Base-by-base conservation (phyloP, 2,888 invertebrate species). In the Balanococcus diminutus region DNA sequence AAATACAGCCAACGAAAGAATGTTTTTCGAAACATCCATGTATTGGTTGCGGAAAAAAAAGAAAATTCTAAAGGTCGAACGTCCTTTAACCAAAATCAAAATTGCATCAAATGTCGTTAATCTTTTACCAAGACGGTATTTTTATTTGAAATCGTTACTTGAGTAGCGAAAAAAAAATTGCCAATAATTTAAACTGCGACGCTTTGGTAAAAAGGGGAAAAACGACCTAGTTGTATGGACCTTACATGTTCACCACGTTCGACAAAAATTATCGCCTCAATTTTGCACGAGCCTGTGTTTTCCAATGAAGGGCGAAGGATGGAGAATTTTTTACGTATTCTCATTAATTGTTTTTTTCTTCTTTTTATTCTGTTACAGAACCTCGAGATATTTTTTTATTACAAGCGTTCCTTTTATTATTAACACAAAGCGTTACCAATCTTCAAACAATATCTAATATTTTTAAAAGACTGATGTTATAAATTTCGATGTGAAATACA, bases 391-490 rank as follows among this genome's bases (percentile, higher is more conserved):
- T 84, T 84, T 72, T 84, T 72, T 56, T 84, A 72, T 42, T 84
- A 36, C 84, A 67, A 31, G 46, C 72, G 39, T 84, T 67, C 42
- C 84, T 84, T 84, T 72, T 84, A 39, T 25, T 84, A 72, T 72
- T 84, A 39, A 84, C 72, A 46, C 84, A 84, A 67, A 67, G 72
- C 39, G 72, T 67, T 84, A 84, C 84, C 84, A 72, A 84, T 84
- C 42, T 84, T 36, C 36, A 72, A 39, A 22, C 42, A 84, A 72
- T 72, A 72, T 36, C 36, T 16, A 36, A 84, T 67, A 67, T 84
- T 72, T 46, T 75, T 28, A 72, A 84, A 84, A 84, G 84, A 84
- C 84, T 84, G 84, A 84, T 72, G 46, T 84, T 84, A 72, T 72
- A 84, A 72, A 72, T 84, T 84, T 81, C 28, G 19, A 79, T 79